A percentile compares a stretch with the other conserved stretches of the same genome.
Conservation (phyloP, 30 jellyfish, hydroid and myxozoan species). For the Turritopsis rubra region DNA sequence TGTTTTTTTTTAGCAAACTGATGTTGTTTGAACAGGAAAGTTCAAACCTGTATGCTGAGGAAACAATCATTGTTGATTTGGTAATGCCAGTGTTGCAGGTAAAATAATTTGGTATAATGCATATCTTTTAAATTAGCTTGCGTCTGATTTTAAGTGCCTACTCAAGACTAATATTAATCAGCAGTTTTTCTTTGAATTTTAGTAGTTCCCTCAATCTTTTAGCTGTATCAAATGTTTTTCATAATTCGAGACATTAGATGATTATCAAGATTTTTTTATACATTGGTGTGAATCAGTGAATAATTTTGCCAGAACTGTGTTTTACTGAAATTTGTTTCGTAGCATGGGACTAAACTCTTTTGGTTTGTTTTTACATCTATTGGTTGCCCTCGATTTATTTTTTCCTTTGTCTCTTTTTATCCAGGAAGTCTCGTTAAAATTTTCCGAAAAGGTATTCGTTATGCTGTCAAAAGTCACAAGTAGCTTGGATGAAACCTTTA, state of each 20-base stretch:
- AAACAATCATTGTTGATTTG: conserved; percentile 7
- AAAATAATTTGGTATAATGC: neutral
- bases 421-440: neutral
- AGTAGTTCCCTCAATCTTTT: no score
- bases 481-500: neutral
- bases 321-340: no score
- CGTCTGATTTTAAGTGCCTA: no score
- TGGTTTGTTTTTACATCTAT: no score
- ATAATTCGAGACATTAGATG: no score
- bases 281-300: neutral
- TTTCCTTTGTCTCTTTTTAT: neutral
- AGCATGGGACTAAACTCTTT: neutral
- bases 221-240: no score
- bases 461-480: neutral
- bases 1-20: neutral
- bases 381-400: no score
- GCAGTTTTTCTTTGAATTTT: neutral
- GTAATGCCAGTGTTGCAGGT: neutral
- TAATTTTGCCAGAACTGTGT: neutral
- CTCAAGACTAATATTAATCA: no score
- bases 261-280: no score
- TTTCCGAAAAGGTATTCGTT: neutral
- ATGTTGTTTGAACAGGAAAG: conserved; percentile 16
- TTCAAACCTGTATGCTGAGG: conserved; percentile 18
- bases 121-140: no score